Conservation (phyloP, 2,888 invertebrate genomes). For the Drosophila neotestacea region DNA sequence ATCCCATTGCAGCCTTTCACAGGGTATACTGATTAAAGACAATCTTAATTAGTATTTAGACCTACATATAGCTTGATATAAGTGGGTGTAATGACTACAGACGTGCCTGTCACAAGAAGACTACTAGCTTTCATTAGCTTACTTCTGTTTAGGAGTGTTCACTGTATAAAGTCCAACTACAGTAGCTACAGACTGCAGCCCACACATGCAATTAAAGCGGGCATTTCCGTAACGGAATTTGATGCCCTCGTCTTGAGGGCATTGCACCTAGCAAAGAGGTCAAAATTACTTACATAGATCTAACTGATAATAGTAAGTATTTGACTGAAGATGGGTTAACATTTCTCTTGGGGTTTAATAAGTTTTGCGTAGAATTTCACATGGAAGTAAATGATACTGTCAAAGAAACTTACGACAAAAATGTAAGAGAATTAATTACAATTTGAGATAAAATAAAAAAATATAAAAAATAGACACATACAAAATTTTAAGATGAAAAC, state of each 20-base stretch:
- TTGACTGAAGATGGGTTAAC: slow-evolving; percentile 7
- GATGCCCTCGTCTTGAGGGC: slow-evolving; percentile 35
- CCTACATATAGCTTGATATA: neutral
- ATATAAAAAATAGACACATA: no score
- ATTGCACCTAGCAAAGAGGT: slow-evolving; percentile 44
- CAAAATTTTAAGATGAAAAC: no score
- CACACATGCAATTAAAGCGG: slow-evolving; percentile 52
- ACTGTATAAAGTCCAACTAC: slow-evolving; percentile 23
- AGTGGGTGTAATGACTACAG: neutral
- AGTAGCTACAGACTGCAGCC: slow-evolving; percentile 22
- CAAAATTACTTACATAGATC: slow-evolving; percentile 26
- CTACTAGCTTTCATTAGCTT: neutral
- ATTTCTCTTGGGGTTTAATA: neutral
- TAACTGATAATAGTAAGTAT: slow-evolving; percentile 13
- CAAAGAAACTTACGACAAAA: neutral
- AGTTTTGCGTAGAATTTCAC: neutral
- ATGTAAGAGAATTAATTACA: neutral
- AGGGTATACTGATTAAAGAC: slow-evolving; percentile 5
- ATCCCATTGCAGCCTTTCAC: neutral
- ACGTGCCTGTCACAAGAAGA: neutral
- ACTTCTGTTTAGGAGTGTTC: slow-evolving; percentile 1
- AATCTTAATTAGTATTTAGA: slow-evolving; percentile 4
- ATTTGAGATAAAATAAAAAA: neutral
- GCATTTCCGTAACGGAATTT: slow-evolving; percentile 53
- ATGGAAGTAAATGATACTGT: neutral